phyloP scores from a whole-genome alignment of 2,797 vertebrate genomes.

The Diglossa cyanea region DNA sequence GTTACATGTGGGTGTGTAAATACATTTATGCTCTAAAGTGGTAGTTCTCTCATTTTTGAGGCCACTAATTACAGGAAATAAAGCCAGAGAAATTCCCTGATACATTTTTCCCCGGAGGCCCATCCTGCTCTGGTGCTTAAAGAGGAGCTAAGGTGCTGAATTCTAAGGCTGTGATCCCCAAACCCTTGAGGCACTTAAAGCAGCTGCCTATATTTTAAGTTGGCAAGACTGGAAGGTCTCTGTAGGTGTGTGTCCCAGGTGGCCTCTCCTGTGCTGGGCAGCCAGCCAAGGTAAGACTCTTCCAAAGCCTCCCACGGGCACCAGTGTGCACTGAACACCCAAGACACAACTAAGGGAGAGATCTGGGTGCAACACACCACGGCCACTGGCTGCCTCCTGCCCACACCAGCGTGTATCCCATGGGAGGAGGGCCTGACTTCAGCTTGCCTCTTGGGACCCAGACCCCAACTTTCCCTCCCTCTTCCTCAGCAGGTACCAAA shows the following conservation, averaged over 20 bases:
- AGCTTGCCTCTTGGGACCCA: neutral
- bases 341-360: rapidly evolving
- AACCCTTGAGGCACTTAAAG: conserved; percentile 25
- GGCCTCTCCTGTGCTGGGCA: neutral
- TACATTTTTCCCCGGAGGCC: conserved; percentile 41
- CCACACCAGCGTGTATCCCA: rapidly evolving
- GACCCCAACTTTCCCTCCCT: neutral
- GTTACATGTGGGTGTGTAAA: conserved; percentile 32
- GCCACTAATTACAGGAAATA: conserved; percentile 65
- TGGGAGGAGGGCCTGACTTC: neutral
- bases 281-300: neutral
- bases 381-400: rapidly evolving
- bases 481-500: neutral
- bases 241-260: neutral
- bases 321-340: neutral
- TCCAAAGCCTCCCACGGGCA: neutral
- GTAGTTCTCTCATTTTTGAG: conserved; percentile 55
- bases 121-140: neutral
- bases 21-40: conserved; percentile 47
- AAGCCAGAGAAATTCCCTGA: conserved; percentile 62
- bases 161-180: conserved; percentile 11
- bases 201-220: neutral
- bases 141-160: conserved; percentile 35
- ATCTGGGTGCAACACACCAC: neutral
- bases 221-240: conserved; percentile 4